Evolutionary conservation across 2,797 vertebrate genomes (phyloP).

Genomic region (Strix occidentalis): DNA sequence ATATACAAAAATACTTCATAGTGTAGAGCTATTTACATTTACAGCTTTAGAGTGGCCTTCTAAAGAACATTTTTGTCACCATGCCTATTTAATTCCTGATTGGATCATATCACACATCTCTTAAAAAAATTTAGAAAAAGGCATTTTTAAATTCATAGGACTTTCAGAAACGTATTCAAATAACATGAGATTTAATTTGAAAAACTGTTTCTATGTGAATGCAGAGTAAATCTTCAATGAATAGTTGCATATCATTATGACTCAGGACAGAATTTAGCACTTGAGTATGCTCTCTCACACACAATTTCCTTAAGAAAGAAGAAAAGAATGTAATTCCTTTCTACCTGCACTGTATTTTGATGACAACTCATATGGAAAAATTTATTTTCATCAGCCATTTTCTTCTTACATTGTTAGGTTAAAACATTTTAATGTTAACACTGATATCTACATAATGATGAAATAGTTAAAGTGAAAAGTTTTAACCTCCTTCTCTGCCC

Average conservation of each 20-base stretch:
- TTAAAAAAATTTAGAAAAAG: neutral
- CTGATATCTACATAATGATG: neutral
- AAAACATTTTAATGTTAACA: neutral
- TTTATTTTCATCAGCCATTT: neutral
- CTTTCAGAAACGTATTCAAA: neutral
- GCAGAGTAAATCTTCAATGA: neutral
- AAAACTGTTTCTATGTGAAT: neutral
- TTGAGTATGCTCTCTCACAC: neutral
- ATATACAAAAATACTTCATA: neutral
- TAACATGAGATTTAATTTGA: neutral
- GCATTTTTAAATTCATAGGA: neutral
- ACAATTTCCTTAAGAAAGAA: neutral
- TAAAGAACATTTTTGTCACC: neutral
- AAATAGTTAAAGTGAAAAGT: constrained; percentile 5
- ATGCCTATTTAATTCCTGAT: neutral
- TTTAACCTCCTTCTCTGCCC: neutral
- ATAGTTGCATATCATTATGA: neutral
- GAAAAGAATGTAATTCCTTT: neutral
- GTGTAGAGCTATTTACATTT: neutral
- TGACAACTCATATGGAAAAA: neutral
- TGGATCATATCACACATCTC: neutral
- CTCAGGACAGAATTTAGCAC: neutral
- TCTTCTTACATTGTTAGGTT: neutral
- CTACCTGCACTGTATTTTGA: neutral
- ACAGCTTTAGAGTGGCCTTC: neutral